Conservation (phyloP, 2,888 invertebrate genomes). For the Lacanobia wlatinum region DNA sequence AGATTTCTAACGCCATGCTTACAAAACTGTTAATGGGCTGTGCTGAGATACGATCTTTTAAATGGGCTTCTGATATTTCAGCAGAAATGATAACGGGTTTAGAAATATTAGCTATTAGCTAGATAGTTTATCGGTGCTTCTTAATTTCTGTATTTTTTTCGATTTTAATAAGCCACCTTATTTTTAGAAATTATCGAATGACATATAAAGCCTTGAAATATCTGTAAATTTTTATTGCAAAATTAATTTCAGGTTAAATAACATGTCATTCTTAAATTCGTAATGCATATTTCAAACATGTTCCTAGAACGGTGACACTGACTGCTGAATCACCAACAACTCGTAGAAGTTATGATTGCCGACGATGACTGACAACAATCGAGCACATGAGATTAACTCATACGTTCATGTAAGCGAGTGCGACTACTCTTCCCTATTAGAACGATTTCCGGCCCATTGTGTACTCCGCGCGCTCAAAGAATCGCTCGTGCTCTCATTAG, state of each 20-base stretch:
- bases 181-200: neutral
- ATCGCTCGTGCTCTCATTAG: conserved; percentile 49
- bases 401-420: conserved; percentile 22
- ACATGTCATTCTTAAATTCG: neutral
- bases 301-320: conserved; percentile 44
- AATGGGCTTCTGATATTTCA: conserved; percentile 48
- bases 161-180: neutral
- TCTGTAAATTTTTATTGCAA: too few species aligned
- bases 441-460: conserved; percentile 50
- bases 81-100: conserved; percentile 25
- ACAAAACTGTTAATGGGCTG: conserved; percentile 44
- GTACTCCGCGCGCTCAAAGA: conserved; percentile 35
- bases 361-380: conserved; percentile 42
- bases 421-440: conserved; percentile 39
- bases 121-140: neutral
- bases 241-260: neutral
- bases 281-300: conserved; percentile 21
- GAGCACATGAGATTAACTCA: conserved; percentile 40
- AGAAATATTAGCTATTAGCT: conserved; percentile 3
- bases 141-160: neutral
- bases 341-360: conserved; percentile 36
- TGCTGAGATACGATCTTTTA: conserved; percentile 44
- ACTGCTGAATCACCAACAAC: conserved; percentile 43
- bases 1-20: conserved; percentile 37
- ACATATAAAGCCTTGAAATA: too few species aligned